phyloP scores from a whole-genome alignment of 1,140 invertebrate species.

The Cotesia vestalis region DNA sequence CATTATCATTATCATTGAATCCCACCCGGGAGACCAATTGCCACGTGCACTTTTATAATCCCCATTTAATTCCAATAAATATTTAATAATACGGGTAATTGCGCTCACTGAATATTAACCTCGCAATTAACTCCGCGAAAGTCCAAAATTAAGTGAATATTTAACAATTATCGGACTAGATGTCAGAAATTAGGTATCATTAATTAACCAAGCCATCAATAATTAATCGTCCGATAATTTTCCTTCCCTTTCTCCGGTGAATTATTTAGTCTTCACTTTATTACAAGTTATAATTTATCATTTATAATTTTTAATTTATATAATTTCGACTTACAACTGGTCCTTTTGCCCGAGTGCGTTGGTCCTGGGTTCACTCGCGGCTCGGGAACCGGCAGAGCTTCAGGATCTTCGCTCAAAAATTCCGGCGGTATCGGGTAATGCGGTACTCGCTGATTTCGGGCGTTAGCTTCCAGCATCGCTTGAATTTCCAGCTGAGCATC shows the following conservation, averaged over 20 bases:
- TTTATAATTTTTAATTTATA: constrained; percentile 35
- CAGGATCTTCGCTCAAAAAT: constrained; percentile 45
- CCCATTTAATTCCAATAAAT: too few relatives aligned
- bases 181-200: too few relatives aligned
- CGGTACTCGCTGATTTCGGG: constrained; percentile 35
- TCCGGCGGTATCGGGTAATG: constrained; percentile 32
- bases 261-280: background rate
- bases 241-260: background rate
- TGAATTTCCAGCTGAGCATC: constrained; percentile 53
- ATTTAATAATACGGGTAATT: too few relatives aligned
- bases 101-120: too few relatives aligned
- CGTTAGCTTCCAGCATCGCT: constrained; percentile 46
- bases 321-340: constrained; percentile 55
- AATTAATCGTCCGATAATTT: background rate
- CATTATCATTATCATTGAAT: too few relatives aligned
- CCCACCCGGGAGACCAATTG: too few relatives aligned
- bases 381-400: constrained; percentile 52
- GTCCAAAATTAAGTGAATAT: too few relatives aligned
- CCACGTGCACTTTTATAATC: too few relatives aligned
- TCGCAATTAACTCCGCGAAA: too few relatives aligned
- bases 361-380: constrained; percentile 49
- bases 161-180: too few relatives aligned
- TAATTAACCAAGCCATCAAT: too few relatives aligned
- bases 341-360: constrained; percentile 54
- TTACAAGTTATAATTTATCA: background rate